Conservation (phyloP, 1,140 invertebrate species). For the Geopemphigus sp. region DNA sequence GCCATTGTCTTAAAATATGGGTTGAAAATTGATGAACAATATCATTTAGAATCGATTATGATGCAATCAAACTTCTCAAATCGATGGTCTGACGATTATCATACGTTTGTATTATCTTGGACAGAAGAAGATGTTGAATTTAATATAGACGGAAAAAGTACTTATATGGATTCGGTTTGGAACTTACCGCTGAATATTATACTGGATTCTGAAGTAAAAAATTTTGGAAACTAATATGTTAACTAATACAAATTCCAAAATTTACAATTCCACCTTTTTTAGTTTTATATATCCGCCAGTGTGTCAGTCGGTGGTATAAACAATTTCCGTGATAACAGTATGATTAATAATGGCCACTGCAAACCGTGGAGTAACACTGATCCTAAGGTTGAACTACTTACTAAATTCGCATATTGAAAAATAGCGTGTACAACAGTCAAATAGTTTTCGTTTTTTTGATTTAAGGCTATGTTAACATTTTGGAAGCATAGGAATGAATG, state of each 20-base stretch:
- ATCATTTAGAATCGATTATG: not conserved
- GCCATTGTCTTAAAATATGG: not conserved
- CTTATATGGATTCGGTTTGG: not conserved
- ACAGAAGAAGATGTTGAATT: not conserved
- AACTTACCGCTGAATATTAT: not conserved
- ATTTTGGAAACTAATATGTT: not conserved
- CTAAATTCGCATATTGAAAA: not conserved
- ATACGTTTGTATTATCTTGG: not conserved
- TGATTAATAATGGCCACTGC: conserved; percentile 37
- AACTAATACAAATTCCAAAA: no score
- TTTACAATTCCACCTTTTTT: conserved; percentile 46
- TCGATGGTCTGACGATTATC: not conserved
- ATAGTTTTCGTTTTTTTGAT: not conserved
- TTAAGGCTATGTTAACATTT: conserved; percentile 52
- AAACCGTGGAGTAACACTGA: conserved; percentile 60
- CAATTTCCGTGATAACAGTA: conserved; percentile 58
- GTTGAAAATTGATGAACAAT: conserved; percentile 33
- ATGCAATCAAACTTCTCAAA: not conserved
- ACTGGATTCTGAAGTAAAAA: conserved; percentile 1
- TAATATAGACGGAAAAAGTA: conserved; percentile 6
- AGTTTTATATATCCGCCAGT: conserved; percentile 62
- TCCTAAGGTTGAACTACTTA: conserved; percentile 52
- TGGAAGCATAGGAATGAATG: conserved; percentile 51
- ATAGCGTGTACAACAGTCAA: no score
- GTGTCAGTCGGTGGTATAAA: conserved; percentile 60